Percentiles rank a stretch among this genome's conserved stretches.
Conservation (phyloP, 2,888 invertebrate species). For the Mimumesa dahlbomi region DNA sequence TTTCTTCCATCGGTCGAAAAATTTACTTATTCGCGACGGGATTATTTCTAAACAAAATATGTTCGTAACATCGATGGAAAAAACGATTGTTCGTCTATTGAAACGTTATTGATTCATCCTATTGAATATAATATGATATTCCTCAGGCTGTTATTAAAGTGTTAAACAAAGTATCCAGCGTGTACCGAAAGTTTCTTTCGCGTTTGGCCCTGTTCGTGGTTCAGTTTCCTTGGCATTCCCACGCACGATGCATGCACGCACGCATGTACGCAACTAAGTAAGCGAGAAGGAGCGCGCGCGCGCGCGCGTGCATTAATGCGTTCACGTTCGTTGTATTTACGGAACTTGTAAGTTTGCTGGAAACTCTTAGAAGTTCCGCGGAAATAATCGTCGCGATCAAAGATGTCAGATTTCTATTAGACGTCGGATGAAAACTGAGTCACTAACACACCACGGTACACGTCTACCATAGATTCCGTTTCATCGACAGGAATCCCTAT, state of each 20-base stretch:
- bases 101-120: neutral
- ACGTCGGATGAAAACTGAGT: conserved; percentile 13
- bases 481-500: neutral
- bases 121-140: too few relatives aligned
- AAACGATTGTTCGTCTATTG: neutral
- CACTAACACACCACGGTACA: conserved; percentile 5
- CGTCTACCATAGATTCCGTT: neutral
- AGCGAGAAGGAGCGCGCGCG: conserved; percentile 44
- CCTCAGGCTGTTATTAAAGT: neutral
- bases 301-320: conserved; percentile 42
- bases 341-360: conserved; percentile 33
- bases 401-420: conserved; percentile 22
- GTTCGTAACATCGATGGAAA: neutral
- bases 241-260: conserved; percentile 42
- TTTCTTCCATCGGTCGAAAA: too few relatives aligned
- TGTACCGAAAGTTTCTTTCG: conserved; percentile 4
- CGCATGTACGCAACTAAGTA: too few relatives aligned
- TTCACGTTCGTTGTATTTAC: conserved; percentile 36
- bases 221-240: conserved; percentile 36
- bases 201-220: conserved; percentile 1
- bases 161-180: neutral
- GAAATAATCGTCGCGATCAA: conserved; percentile 15
- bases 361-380: conserved; percentile 20
- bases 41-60: neutral
- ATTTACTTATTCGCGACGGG: too few relatives aligned